These are phyloP conservation scores for Arctocebus calabarensis DNA, from an alignment of 2,797 vertebrate genomes.

Conservation along the genomic window DNA sequence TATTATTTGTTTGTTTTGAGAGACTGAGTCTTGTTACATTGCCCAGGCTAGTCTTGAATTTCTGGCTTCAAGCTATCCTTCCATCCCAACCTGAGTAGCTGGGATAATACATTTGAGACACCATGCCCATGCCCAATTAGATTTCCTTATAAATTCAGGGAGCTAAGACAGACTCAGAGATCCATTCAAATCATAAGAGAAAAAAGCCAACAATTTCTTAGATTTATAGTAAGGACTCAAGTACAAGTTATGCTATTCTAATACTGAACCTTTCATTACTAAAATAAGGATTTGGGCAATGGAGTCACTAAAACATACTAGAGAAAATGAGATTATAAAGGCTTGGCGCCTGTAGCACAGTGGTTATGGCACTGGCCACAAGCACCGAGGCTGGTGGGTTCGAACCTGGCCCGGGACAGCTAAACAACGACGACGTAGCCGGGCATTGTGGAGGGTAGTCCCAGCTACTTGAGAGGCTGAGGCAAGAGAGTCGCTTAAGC, in stretches of 20 bases:
- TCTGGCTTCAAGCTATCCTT: background rate
- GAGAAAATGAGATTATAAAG: constrained; percentile 52
- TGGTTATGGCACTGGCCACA: too few species aligned
- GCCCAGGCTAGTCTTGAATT: background rate
- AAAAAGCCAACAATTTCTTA: constrained; percentile 48
- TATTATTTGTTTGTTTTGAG: background rate
- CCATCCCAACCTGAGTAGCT: background rate
- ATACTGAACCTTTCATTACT: constrained; percentile 37
- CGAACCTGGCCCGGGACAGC: too few species aligned
- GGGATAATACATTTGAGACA: background rate
- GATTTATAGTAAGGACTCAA: constrained; percentile 16
- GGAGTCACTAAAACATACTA: constrained; percentile 52
- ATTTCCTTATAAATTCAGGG: constrained; percentile 59
- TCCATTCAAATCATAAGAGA: constrained; percentile 10
- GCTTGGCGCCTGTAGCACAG: too few species aligned
- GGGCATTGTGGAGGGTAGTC: too few species aligned
- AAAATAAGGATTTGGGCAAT: constrained; percentile 41
- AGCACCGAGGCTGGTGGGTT: too few species aligned
- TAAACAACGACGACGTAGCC: too few species aligned
- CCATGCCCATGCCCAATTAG: background rate
- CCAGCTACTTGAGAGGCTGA: too few species aligned
- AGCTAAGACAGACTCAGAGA: background rate
- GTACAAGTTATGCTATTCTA: background rate
- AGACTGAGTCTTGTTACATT: background rate
- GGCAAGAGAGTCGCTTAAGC: too few species aligned